These are phyloP conservation scores for Leptinotarsa rubiginosa DNA, from an alignment of 2,888 invertebrate species.

Conservation along the genomic window DNA sequence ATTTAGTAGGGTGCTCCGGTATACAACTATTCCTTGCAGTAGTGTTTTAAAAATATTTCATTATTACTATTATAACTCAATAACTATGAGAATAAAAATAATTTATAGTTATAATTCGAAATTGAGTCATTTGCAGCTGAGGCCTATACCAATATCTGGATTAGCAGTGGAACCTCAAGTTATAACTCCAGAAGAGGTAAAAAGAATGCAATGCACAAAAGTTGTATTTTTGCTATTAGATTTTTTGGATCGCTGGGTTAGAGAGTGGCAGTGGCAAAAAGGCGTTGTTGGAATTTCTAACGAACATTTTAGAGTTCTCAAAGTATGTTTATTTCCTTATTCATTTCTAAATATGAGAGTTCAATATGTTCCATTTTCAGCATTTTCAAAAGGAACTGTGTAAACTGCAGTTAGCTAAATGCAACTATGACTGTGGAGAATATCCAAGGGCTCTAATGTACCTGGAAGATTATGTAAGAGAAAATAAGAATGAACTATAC, in stretches of 20 bases:
- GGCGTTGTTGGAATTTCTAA: slow-evolving; percentile 53
- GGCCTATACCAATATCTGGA: slow-evolving; percentile 50
- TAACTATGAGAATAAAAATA: background rate
- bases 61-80: background rate
- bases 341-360: no score
- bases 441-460: slow-evolving; percentile 81
- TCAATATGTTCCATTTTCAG: slow-evolving; percentile 25
- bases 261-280: slow-evolving; percentile 71
- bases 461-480: slow-evolving; percentile 78
- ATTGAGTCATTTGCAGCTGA: slow-evolving; percentile 44
- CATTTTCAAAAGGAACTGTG: slow-evolving; percentile 65
- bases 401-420: slow-evolving; percentile 76
- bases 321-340: slow-evolving; percentile 20
- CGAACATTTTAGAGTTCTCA: slow-evolving; percentile 53
- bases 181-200: slow-evolving; percentile 52
- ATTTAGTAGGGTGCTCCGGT: no score
- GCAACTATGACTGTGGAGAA: slow-evolving; percentile 81
- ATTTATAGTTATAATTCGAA: background rate
- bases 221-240: slow-evolving; percentile 80
- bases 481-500: slow-evolving; percentile 69
- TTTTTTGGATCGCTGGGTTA: slow-evolving; percentile 80
- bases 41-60: background rate
- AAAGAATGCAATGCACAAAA: slow-evolving; percentile 73
- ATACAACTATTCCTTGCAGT: no score
- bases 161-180: slow-evolving; percentile 39